Base-by-base conservation (phyloP, 2,797 vertebrate species). In the Eupleurogrammus muticus region DNA sequence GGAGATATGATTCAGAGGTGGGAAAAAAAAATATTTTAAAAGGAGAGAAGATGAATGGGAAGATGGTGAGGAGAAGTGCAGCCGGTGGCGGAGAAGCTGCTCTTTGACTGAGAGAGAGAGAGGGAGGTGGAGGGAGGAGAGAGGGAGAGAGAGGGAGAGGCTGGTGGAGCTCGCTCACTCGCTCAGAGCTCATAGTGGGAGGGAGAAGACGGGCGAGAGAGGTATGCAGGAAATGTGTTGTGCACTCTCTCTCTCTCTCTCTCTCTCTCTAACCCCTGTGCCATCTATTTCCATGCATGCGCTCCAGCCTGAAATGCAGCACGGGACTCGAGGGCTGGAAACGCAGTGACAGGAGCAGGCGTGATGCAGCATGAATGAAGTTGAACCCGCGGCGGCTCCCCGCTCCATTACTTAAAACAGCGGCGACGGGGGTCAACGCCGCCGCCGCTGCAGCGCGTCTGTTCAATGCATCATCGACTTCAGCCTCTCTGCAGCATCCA, bases 171-270 rank as follows among this genome's bases (percentile, higher is more conserved):
- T 47, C 77, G 66, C 80, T 72, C 59, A 34, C 63, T 21, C 40
- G 1, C 73, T 69, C 46, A 17, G 58, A 72, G 57, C 61, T 51
- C 68, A 70, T 74, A 84, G 82, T 71, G 84, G 85, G 85, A 84
- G 87, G 82, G 82, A 72, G 82, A 72, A 68, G 75, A 72, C 52
- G 21, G 65, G 72, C 66, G 69, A 70, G 66, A 46, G 79, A 89
- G 85, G 87, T 79, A 92, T 90, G 86, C 81, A 82, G 85, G 81
- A 91, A 88, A 90, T 90, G 85, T 80, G 68, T 77, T 48, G 52
- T 51, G 36, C 72, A 70, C 80, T 47, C 85, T 63, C 77, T 64
- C 69, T 28, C 64, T 71, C 80, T 47, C 85, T 63, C 77, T 64
- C 69, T 28, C 64, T 35, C 47, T 51, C 64, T 77, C 38, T 67